Conservation (phyloP, 2,113 vertebrate species). For the Alethe castanea region DNA sequence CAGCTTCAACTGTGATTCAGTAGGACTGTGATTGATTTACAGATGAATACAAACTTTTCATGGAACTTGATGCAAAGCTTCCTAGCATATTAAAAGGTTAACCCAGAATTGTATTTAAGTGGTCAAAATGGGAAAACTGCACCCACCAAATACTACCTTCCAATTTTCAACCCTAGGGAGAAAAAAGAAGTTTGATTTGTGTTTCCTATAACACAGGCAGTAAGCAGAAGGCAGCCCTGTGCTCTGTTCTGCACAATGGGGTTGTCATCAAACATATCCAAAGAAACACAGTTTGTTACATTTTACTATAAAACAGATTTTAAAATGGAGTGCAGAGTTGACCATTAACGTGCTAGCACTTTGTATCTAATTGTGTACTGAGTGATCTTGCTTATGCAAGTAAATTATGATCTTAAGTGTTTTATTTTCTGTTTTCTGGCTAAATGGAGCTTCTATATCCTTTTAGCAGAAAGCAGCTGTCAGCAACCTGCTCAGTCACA, state of each 20-base stretch:
- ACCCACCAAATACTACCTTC: background rate
- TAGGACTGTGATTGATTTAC: background rate
- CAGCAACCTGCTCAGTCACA: conserved; percentile 32
- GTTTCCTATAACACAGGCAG: background rate
- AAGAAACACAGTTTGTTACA: background rate
- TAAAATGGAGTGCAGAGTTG: background rate
- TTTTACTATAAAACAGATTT: background rate
- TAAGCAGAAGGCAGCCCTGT: background rate
- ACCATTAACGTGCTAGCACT: conserved; percentile 11
- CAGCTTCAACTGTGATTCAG: background rate
- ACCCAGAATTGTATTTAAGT: background rate
- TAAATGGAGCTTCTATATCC: conserved; percentile 12
- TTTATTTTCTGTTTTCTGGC: conserved; percentile 40
- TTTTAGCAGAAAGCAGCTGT: conserved; percentile 45
- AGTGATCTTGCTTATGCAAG: background rate
- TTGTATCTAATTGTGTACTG: background rate
- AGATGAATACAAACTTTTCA: background rate
- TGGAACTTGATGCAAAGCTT: conserved; percentile 15
- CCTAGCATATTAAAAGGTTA: conserved; percentile 26
- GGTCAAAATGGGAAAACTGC: background rate
- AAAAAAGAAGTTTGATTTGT: background rate
- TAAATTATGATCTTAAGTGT: background rate
- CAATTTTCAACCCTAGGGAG: background rate
- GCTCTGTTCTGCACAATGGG: background rate
- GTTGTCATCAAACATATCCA: background rate